Base-by-base conservation (phyloP, 2,888 invertebrate genomes). In the Choreutis nemorana region DNA sequence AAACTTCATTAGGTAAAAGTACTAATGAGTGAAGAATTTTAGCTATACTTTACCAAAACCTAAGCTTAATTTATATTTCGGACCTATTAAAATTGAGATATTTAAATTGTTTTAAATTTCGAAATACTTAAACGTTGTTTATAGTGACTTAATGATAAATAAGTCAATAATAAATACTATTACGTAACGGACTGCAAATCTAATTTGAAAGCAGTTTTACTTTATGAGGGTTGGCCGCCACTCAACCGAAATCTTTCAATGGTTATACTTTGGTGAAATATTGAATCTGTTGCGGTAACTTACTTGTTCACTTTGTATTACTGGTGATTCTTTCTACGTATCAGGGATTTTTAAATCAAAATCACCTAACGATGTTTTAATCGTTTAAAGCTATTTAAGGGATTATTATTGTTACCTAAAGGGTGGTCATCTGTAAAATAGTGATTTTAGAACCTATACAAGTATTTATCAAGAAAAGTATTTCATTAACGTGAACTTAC, bases 211-310 rank as follows among this genome's bases (percentile, higher is more conserved):
- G 29, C 28, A 34, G 10, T 21, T 9, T 4, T n/a, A 21, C 6
- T n/a, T 5, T 10, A 4, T 21, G 10, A 21, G n/a, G 2, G 3
- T 21, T 21, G n/a, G 10, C 18, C 8, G 6, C 6, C 8, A 18
- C n/a, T n/a, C n/a, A 21, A 21, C 21, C 21, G 10, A 21, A 9
- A 9, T n/a, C n/a, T n/a, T n/a, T n/a, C n/a, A n/a, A 41, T 37
- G 48, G 56, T 56, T 52, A 56, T 50, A 37, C 40, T 40, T 30
- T 37, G 41, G 40, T 48, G 50, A 52, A 49, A 53, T 58, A 67
- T 67, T 56, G 51, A 61, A 64, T 68, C 50, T 60, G 48, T 56
- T 44, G 36, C 32, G 46, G 41, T 48, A 45, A 46, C 43, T 50
- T 44, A 12, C 3, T n/a, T n/a, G n/a, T n/a, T n/a, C n/a, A n/a